Percentiles rank a stretch among this genome's conserved stretches.
These are phyloP conservation scores for Australoheros facetus DNA, from an alignment of 2,797 vertebrate genomes.

Conservation along the genomic window DNA sequence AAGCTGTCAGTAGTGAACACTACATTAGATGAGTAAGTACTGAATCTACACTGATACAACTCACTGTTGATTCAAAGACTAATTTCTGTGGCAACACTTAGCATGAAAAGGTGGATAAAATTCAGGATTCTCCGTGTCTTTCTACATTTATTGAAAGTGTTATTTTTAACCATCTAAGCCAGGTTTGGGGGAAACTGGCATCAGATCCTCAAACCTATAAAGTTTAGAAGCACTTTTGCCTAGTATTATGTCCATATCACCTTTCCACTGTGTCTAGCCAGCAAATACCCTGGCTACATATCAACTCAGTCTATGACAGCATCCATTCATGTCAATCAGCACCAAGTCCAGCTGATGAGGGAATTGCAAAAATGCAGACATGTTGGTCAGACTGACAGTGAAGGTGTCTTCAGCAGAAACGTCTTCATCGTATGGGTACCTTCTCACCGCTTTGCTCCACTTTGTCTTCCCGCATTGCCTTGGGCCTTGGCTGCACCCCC, in stretches of 20 bases:
- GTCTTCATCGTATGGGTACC: background rate
- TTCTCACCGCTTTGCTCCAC: constrained; percentile 69
- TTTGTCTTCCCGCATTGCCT: constrained; percentile 61
- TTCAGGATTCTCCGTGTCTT: background rate
- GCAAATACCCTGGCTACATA: background rate
- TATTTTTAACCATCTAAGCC: background rate
- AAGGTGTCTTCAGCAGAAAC: background rate
- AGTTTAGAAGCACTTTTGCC: background rate
- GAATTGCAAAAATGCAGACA: background rate
- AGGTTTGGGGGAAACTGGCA: background rate
- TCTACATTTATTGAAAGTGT: background rate
- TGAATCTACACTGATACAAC: background rate
- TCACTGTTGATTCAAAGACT: background rate
- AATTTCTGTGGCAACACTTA: background rate
- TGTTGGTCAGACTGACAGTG: background rate
- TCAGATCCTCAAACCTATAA: background rate
- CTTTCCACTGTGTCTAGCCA: background rate
- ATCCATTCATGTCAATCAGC: background rate
- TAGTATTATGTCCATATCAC: background rate
- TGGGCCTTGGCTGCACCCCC: constrained; percentile 65
- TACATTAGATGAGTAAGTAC: background rate
- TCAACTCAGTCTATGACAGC: background rate
- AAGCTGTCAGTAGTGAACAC: constrained; percentile 14
- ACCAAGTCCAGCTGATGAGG: background rate
- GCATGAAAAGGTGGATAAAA: background rate